A percentile compares a stretch with the other conserved stretches of the same genome.
These are phyloP conservation scores for Hybognathus amarus DNA, from an alignment of 2,797 vertebrate species.

Conservation along the genomic window DNA sequence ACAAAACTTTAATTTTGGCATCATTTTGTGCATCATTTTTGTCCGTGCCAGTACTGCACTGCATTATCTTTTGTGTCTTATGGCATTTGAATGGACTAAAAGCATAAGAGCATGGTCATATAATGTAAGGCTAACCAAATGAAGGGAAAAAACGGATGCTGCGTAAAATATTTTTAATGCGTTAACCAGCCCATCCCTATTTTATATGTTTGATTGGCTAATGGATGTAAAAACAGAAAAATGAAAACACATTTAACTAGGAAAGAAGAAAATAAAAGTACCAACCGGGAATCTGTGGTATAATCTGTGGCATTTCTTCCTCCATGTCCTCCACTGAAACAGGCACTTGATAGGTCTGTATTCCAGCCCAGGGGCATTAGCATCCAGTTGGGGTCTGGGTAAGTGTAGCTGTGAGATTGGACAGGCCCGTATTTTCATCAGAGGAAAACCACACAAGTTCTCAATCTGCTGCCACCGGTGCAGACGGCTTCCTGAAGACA, in stretches of 20 bases:
- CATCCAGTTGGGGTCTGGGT: conserved; percentile 88
- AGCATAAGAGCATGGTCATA: too few relatives aligned
- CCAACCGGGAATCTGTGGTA: conserved; percentile 83
- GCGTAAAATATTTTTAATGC: too few relatives aligned
- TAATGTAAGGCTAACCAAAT: too few relatives aligned
- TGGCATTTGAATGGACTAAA: too few relatives aligned
- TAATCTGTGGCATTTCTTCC: conserved; percentile 86
- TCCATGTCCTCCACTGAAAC: conserved; percentile 90
- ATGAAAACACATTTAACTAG: neutral
- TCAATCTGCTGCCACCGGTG: conserved; percentile 98
- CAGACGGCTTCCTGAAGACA: conserved; percentile 92
- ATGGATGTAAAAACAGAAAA: neutral
- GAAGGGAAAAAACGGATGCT: too few relatives aligned
- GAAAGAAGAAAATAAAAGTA: neutral
- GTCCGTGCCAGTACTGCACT: too few relatives aligned
- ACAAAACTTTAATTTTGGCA: too few relatives aligned
- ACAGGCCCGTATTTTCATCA: conserved; percentile 92
- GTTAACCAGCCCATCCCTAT: too few relatives aligned
- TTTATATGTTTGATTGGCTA: neutral
- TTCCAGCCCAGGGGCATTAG: conserved; percentile 85
- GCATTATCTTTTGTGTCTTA: too few relatives aligned
- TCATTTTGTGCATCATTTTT: too few relatives aligned
- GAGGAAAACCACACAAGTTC: conserved; percentile 90
- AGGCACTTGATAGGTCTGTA: conserved; percentile 86
- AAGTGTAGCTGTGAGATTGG: conserved; percentile 91